Percentiles rank a stretch among this genome's conserved stretches.
Evolutionary conservation across 1,140 invertebrate species (phyloP).

Genomic region (Reticulitermes speratus): DNA sequence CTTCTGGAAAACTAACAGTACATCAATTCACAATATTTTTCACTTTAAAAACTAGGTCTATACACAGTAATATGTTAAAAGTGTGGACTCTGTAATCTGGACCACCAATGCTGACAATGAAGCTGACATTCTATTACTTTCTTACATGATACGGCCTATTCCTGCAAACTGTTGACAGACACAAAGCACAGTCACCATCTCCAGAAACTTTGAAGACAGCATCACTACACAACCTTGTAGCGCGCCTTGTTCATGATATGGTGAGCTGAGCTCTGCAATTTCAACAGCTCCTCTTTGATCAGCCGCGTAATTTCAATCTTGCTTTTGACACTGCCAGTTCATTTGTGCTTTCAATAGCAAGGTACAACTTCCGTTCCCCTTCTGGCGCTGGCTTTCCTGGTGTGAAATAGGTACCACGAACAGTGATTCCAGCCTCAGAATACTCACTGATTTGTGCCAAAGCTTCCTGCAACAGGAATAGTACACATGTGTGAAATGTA

Average conservation of each 20-base stretch:
- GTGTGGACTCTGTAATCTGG: not conserved
- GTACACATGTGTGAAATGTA: not conserved
- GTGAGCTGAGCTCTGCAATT: conserved; percentile 83
- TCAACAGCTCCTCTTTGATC: conserved; percentile 96
- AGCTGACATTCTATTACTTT: too few relatives aligned
- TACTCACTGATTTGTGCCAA: conserved; percentile 98
- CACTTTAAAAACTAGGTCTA: not conserved
- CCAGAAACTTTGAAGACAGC: not conserved
- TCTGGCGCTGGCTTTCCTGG: conserved; percentile 87
- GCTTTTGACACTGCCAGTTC: conserved; percentile 97
- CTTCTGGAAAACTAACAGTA: not conserved
- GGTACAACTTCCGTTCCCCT: conserved; percentile 94
- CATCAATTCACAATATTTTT: not conserved
- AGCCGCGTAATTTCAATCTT: conserved; percentile 95
- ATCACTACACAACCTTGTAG: conserved; percentile 89
- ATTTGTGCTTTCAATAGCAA: conserved; percentile 98
- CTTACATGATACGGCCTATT: too few relatives aligned
- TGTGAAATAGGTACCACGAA: conserved; percentile 94
- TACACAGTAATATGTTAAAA: not conserved
- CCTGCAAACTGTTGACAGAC: too few relatives aligned
- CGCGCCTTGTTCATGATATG: conserved; percentile 87
- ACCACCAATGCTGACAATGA: not conserved
- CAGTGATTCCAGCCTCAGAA: conserved; percentile 97
- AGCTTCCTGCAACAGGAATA: conserved; percentile 70
- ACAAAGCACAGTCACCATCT: too few relatives aligned